A percentile compares a stretch with the other conserved stretches of the same genome.
phyloP scores from a whole-genome alignment of 2,888 invertebrate species.

The Scaeva pyrastri region DNA sequence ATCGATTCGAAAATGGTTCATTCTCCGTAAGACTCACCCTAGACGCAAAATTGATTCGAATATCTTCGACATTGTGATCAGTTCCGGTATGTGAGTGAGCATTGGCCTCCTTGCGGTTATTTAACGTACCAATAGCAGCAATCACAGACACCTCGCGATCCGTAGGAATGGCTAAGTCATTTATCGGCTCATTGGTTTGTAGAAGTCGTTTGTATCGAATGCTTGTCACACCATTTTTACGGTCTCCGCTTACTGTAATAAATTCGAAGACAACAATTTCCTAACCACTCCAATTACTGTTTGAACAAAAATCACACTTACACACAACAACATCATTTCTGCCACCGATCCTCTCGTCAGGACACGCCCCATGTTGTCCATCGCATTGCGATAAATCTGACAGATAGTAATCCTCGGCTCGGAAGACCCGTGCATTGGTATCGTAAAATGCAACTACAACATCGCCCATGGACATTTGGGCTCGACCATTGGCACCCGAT shows the following conservation, averaged over 20 bases:
- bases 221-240: constrained; percentile 91
- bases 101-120: constrained; percentile 91
- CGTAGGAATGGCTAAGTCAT: constrained; percentile 89
- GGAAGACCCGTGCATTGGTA: constrained; percentile 85
- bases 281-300: too few relatives aligned
- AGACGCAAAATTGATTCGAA: constrained; percentile 91
- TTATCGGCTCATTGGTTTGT: constrained; percentile 89
- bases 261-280: neutral
- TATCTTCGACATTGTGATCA: constrained; percentile 85
- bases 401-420: constrained; percentile 93
- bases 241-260: constrained; percentile 89
- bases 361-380: constrained; percentile 93
- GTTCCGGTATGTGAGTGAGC: constrained; percentile 87
- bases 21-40: constrained; percentile 82
- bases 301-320: constrained; percentile 78
- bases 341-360: constrained; percentile 92
- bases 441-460: constrained; percentile 93
- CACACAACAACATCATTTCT: constrained; percentile 90
- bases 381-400: constrained; percentile 93
- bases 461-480: constrained; percentile 92
- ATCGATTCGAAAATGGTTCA: constrained; percentile 1
- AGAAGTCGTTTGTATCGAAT: constrained; percentile 92
- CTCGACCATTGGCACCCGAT: constrained; percentile 90
- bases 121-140: constrained; percentile 94
- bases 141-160: constrained; percentile 91